phyloP scores from a whole-genome alignment of 2,797 vertebrate genomes.

The Spea hammondii region DNA sequence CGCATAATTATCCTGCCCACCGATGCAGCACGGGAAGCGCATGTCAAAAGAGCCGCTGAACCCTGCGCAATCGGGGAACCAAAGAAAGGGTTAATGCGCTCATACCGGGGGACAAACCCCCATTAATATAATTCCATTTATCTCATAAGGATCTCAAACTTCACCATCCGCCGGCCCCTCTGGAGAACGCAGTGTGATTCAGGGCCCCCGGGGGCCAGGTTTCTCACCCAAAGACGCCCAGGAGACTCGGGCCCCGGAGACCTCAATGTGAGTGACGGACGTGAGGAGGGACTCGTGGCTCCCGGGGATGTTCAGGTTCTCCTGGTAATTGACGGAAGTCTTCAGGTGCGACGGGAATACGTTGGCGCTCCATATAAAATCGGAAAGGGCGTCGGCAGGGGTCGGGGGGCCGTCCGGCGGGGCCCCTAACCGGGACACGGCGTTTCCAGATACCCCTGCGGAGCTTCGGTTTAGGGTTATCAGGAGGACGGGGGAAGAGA shows the following conservation, averaged over 20 bases:
- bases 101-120: no score
- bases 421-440: not conserved
- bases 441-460: conserved; percentile 4
- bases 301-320: conserved; percentile 27
- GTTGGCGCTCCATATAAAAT: conserved; percentile 38
- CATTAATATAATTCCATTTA: no score
- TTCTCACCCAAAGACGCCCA: conserved; percentile 31
- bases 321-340: conserved; percentile 42
- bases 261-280: conserved; percentile 13
- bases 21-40: not conserved
- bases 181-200: no score
- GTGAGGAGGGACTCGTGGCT: conserved; percentile 1
- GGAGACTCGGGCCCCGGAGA: conserved; percentile 17
- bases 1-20: not conserved
- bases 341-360: conserved; percentile 14
- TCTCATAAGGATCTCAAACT: no score
- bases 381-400: not conserved
- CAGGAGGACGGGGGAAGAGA: not conserved
- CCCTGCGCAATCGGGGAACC: conserved; percentile 7
- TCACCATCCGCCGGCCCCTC: no score
- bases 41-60: conserved; percentile 30
- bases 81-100: not conserved
- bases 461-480: not conserved
- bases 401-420: not conserved
- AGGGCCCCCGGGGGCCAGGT: no score